Evolutionary conservation across 2,797 vertebrate species (phyloP), one percentile per base, ranked within the genome.

Genomic region (Hylomyscus alleni): DNA sequence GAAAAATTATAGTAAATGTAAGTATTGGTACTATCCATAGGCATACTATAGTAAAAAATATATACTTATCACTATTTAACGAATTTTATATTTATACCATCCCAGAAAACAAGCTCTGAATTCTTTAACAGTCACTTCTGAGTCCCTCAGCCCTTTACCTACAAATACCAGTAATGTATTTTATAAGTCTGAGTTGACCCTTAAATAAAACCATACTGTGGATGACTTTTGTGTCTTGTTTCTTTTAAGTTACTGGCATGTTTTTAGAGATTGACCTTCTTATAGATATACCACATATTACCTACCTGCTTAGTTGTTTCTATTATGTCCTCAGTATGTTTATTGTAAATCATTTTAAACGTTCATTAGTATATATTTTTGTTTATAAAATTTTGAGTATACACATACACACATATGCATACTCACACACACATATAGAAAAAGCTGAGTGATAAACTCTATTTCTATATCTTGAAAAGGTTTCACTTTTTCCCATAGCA

Each of bases 41-140:
- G 22, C 19, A 65, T 37, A 24, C 3, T 83, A 11, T 50, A 34
- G 75, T 69, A 22, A 69, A 15, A 58, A 44, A 62, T 92, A 78
- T 34, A 31, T 60, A 62, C 17, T 1, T 1, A 52, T 89, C 31
- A 47, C 8, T 73, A 26, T 88, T 69, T 83, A 65, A 67, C 67
- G 87, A 89, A 37, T 94, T 92, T 95, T 24, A 85, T 52, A 20
- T 89, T 95, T 93, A 14, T 40, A 34, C 58, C 20, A 31, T 2
- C 1, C 24, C 14, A 4, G 1, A 90, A 78, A 72, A 87, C 24
- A 93, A 93, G 20, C 31, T 6, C 8, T 2, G 19, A 62, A 44
- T 8, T 9, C 20, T 1, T 40, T 13, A 69, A n/a, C 5, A 52
- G 12, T 54, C 17, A 15, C 14, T 37, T 72, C 7, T 72, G n/a